Base-by-base conservation (phyloP, 2,113 vertebrate genomes). In the Cyprinodon variegatus region DNA sequence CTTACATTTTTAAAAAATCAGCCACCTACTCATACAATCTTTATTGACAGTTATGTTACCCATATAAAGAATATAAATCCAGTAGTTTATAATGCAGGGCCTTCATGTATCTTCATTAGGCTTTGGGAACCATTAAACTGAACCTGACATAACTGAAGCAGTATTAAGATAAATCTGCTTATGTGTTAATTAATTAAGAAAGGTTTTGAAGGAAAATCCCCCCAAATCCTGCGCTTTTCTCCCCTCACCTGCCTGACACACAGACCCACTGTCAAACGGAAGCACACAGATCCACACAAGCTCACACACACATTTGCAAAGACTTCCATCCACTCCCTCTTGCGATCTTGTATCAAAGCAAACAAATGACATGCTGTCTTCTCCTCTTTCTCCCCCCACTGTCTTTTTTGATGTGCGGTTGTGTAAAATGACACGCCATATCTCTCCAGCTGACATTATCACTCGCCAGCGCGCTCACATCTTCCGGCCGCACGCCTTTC, bases 301-400 rank as follows among this genome's bases (percentile, higher is more conserved):
- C 70, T 63, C 70, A 64, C 66, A 78, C 50, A 50, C n/a, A 61
- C 85, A 81, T 73, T 69, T 65, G 76, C 63, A 71, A 45, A 79
- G 75, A 68, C 38, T 77, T 83, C 50, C 69, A 80, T 79, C 78
- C 83, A 80, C 85, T 91, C 85, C 89, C 90, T 86, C 20, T 76
- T 86, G 86, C 81, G 93, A 94, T 95, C 94, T 89, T 91, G 94
- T 95, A 95, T 95, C 94, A 95, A 95, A 95, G 94, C 93, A 93
- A 91, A 93, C 93, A 94, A 94, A 94, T 92, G 93, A 95, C 94
- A 94, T 68, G 88, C 92, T 93, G 93, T 92, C 93, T 92, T 84
- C 79, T 77, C 79, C 79, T 79, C 82, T 69, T 76, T 68, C 77
- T 68, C 61, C 73, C 81, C 88, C 76, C 84, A 70, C 91, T 89